Evolutionary conservation across 2,797 vertebrate genomes (phyloP).

Genomic region (Falco berigora): DNA sequence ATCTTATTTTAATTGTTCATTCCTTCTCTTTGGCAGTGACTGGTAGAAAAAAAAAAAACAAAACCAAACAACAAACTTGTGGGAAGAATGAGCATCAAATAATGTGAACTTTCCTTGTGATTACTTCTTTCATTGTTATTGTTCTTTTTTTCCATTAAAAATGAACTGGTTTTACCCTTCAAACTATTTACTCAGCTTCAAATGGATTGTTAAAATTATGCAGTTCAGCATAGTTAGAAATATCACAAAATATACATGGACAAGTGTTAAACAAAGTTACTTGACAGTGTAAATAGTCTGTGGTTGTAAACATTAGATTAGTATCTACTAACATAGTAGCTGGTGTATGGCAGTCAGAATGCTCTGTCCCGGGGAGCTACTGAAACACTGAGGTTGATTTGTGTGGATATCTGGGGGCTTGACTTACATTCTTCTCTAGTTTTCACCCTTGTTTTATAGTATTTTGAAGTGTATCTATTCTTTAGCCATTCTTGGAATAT

Average conservation of each 20-base stretch:
- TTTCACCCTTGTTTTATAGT: not conserved
- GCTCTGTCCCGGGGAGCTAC: not conserved
- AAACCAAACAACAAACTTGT: not conserved
- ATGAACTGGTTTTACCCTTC: constrained; percentile 18
- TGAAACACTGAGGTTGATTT: not conserved
- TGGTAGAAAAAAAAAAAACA: not conserved
- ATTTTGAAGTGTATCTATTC: not conserved
- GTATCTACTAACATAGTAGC: not conserved
- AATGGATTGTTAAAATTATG: not conserved
- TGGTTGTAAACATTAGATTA: not conserved
- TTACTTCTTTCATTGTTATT: constrained; percentile 5
- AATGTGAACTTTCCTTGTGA: not conserved
- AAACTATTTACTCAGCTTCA: constrained; percentile 11
- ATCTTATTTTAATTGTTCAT: not conserved
- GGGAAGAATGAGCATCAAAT: not conserved
- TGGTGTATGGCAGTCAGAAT: not conserved
- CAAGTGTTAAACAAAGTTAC: not conserved
- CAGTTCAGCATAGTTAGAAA: not conserved
- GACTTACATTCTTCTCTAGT: not conserved
- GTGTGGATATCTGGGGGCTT: not conserved
- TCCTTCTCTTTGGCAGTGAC: constrained; percentile 4
- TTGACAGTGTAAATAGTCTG: not conserved
- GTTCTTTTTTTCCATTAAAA: constrained; percentile 1
- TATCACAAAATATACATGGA: not conserved
- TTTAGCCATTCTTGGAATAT: not conserved